Evolutionary conservation across 2,888 invertebrate species (phyloP), one percentile per base, ranked within the genome.

Genomic region (Drosophila stalkeri): DNA sequence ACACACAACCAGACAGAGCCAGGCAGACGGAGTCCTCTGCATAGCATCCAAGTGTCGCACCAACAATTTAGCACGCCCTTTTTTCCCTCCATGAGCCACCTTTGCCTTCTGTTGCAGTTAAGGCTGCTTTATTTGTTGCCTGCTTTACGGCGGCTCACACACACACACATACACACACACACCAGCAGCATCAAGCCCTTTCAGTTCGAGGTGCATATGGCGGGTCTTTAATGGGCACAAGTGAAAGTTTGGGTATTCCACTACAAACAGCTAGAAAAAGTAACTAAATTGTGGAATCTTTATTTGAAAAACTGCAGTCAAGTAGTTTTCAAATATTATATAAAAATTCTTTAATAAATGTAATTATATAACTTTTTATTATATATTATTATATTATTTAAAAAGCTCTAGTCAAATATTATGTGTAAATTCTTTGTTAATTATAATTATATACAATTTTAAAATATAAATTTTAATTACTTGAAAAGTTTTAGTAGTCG

Each of bases 1-100:
- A 75, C 78, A 52, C 59, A 66, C 57, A 51, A 39, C 33, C 55
- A 75, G 59, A 51, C 70, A 54, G 64, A 64, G 62, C 64, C 64
- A 64, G 61, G 52, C 67, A 56, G 65, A 60, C 60, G 20, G 23
- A 27, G 61, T 67, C 55, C 71, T 57, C 75, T 75, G 77, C 74
- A 70, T 71, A 56, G 66, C 62, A 65, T 65, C 59, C 65, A 72
- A 75, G 83, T 83, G 74, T 80, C 73, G 67, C 82, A 82, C 80
- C 76, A 82, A 85, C 82, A 82, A 79, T 85, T 85, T 85, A 82
- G 80, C 80, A 85, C 86, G 81, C 86, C 86, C 64, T 44, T 49
- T 70, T 70, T 65, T 56, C 55, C 11, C 49, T 33, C 55, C 27
- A 55, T 49, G 46, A 37, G n/a, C 41, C n/a, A 5, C 7, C 7